Conservation (phyloP, 2,888 invertebrate species). For the Acholoe squamosa region DNA sequence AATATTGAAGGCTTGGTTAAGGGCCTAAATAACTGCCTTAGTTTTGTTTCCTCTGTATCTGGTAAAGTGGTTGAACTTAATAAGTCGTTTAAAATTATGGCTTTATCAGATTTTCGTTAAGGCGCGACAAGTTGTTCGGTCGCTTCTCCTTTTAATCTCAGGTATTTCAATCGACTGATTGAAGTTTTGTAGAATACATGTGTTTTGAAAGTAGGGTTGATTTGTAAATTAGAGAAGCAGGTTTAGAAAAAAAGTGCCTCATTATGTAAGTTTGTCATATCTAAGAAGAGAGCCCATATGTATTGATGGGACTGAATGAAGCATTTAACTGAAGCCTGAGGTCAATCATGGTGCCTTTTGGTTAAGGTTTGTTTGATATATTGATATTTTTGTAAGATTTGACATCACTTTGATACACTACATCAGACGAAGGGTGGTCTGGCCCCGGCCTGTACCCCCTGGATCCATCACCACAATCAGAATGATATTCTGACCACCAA, state of each 20-base stretch:
- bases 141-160: neutral
- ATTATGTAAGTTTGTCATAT: neutral
- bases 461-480: neutral
- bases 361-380: neutral
- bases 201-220: neutral
- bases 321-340: neutral
- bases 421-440: neutral
- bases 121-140: neutral
- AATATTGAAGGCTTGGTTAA: neutral
- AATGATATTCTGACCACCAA: neutral
- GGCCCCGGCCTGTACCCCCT: neutral
- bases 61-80: neutral
- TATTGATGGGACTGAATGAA: neutral
- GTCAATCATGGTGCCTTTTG: slow-evolving; percentile 1
- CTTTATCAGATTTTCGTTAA: slow-evolving; percentile 22
- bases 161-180: neutral
- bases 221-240: neutral
- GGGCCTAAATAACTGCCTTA: slow-evolving; percentile 7
- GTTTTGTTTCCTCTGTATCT: slow-evolving; percentile 6
- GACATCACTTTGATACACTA: slow-evolving; percentile 8
- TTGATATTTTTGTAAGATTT: slow-evolving; percentile 27
- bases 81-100: neutral
- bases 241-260: neutral
- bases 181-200: slow-evolving; percentile 11
- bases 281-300: neutral